Percentiles rank a stretch among this genome's conserved stretches.
Conservation (phyloP, 2,797 vertebrate genomes). For the Pogonophryne albipinna region DNA sequence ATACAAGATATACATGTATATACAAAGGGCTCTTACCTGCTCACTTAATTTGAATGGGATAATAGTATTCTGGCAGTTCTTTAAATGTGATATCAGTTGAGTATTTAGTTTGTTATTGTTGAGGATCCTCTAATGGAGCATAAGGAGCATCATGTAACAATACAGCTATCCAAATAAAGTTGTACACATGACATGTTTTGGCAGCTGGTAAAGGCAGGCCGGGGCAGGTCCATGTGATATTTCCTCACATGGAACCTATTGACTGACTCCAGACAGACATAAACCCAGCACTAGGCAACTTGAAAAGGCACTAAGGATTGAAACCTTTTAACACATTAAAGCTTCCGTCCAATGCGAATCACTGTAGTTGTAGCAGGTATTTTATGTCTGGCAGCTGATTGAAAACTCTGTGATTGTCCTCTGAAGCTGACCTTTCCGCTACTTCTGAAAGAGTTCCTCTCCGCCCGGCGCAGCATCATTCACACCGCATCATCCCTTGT, state of each 20-base stretch:
- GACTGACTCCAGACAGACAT: not conserved
- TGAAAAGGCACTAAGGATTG: not conserved
- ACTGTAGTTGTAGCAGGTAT: not conserved
- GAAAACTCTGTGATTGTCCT: not conserved
- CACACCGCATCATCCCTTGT: slow-evolving; percentile 28
- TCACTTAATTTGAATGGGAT: not conserved
- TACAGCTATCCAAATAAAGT: no score
- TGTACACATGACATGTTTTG: no score
- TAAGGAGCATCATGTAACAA: no score
- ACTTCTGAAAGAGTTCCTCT: slow-evolving; percentile 7
- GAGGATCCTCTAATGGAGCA: no score
- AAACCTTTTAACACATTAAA: slow-evolving; percentile 19
- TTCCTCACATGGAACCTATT: not conserved
- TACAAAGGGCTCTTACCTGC: not conserved
- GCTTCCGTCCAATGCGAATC: not conserved
- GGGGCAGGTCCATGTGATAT: not conserved
- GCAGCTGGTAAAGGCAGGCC: not conserved
- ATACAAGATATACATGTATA: no score
- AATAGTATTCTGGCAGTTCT: no score
- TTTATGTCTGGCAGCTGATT: slow-evolving; percentile 7
- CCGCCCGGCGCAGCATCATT: slow-evolving; percentile 17
- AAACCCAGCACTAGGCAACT: not conserved
- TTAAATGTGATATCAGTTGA: no score
- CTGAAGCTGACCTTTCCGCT: slow-evolving; percentile 16
- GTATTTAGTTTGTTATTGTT: no score